phyloP scores from a whole-genome alignment of 1,140 invertebrate species.

The Musca domestica region DNA sequence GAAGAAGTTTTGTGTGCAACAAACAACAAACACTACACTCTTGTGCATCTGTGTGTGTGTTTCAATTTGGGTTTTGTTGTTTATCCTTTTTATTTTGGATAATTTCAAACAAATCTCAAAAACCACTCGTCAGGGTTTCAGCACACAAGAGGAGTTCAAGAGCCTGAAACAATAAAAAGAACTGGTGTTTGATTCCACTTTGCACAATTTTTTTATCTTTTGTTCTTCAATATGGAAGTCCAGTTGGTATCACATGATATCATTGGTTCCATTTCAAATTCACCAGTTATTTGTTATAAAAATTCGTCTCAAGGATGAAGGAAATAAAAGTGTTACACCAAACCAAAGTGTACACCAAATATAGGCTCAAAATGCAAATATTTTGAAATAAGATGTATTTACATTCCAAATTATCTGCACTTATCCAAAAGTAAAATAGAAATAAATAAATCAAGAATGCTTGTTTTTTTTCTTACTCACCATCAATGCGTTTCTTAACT shows the following conservation, averaged over 20 bases:
- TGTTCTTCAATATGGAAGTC: not conserved
- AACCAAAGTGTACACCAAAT: constrained; percentile 18
- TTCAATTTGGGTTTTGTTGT: constrained; percentile 1
- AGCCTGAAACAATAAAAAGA: constrained; percentile 63
- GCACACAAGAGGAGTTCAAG: constrained; percentile 36
- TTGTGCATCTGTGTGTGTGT: not conserved
- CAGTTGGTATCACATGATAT: no score
- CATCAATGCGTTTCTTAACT: constrained; percentile 90
- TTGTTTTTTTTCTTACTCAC: constrained; percentile 36
- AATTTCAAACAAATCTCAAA: constrained; percentile 18
- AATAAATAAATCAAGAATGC: not conserved
- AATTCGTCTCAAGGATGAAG: constrained; percentile 1
- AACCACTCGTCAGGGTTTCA: constrained; percentile 35
- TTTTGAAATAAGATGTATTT: not conserved
- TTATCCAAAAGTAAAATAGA: constrained; percentile 5
- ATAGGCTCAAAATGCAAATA: constrained; percentile 23
- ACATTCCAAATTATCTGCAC: constrained; percentile 14
- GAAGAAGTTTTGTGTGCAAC: constrained; percentile 17
- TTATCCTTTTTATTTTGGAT: not conserved
- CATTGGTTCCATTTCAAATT: constrained; percentile 6
- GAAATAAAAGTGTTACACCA: constrained; percentile 11
- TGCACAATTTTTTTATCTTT: constrained; percentile 31
- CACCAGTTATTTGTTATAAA: constrained; percentile 21
- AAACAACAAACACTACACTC: constrained; percentile 3
- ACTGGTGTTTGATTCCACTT: constrained; percentile 65